Evolutionary conservation across 2,113 vertebrate genomes (phyloP), one percentile per base, ranked within the genome.

Genomic region (Malurus alboscapulatus): DNA sequence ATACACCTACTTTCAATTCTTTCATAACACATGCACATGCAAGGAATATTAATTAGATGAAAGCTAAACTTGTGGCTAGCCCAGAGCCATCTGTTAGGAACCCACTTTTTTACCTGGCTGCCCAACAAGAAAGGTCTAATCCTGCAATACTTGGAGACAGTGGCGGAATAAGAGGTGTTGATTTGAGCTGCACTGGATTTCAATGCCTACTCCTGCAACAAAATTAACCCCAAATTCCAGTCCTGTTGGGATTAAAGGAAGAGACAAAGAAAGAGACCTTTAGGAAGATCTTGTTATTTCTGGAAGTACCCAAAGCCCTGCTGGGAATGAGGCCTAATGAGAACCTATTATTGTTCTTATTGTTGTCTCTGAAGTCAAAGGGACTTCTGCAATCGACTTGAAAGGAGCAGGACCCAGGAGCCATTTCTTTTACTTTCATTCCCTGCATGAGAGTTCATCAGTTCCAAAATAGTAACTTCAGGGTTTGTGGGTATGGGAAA

Each of bases 221-320:
- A 93, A 96, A 96, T 95, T 96, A 93, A 95, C 94, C 89, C 76
- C 72, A 24, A 91, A 94, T 92, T 94, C 94, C 95, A 92, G 0
- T 94, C 78, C 84, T 89, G 50, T 92, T 82, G 79, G 79, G 94
- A 94, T 94, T 94, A 95, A 95, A 93, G 87, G 72, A 94, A 62
- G 84, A 93, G 82, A 94, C 95, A 96, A 96, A 95, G 94, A 90
- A 94, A 91, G 76, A 92, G 94, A 96, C 92, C 90, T 94, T 94
- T 93, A 84, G 89, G 91, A 93, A 94, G 94, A 96, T 95, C 93
- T 95, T 94, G 94, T 96, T 91, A 94, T 95, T 96, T 95, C 95
- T 96, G 94, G 87, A 96, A 96, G 89, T 94, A 91, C 91, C 90
- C 90, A 94, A 94, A 92, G 82, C 92, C 94, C 95, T 17, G 95